Percentiles rank a stretch among this genome's conserved stretches.
Evolutionary conservation across 2,113 vertebrate species (phyloP).

Genomic region (Catharus minimus): DNA sequence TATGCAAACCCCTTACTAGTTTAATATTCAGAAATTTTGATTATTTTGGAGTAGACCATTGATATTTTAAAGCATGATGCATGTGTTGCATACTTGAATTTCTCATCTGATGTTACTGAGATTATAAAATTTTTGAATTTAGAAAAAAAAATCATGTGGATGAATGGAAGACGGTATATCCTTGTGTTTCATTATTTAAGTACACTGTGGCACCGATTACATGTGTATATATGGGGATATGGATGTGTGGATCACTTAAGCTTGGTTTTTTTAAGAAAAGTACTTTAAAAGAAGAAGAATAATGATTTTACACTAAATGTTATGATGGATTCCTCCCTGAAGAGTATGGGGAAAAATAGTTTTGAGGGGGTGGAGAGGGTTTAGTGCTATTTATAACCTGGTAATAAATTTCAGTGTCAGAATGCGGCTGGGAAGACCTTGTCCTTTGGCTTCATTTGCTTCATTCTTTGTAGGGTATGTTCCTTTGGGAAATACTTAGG

Average conservation of each 20-base stretch:
- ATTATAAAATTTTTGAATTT: background rate
- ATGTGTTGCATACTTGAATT: background rate
- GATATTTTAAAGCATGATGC: background rate
- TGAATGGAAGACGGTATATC: background rate
- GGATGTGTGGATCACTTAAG: background rate
- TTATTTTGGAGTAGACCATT: background rate
- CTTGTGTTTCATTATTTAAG: background rate
- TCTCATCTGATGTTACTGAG: background rate
- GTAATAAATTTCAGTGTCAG: background rate
- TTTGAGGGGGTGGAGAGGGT: background rate
- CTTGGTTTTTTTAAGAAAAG: background rate
- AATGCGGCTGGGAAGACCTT: background rate
- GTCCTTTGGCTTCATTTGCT: background rate
- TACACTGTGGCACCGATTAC: background rate
- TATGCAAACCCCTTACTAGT: background rate
- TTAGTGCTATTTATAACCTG: background rate
- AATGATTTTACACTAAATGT: background rate
- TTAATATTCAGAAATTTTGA: background rate
- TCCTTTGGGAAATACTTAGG: background rate
- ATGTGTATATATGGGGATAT: background rate
- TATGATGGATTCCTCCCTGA: background rate
- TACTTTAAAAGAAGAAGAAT: background rate
- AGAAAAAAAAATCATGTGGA: background rate
- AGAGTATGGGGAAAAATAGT: background rate
- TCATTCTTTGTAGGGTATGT: background rate